phyloP scores from a whole-genome alignment of 53 echinoderm and acorn worm species.

The Patiria pectinifera region DNA sequence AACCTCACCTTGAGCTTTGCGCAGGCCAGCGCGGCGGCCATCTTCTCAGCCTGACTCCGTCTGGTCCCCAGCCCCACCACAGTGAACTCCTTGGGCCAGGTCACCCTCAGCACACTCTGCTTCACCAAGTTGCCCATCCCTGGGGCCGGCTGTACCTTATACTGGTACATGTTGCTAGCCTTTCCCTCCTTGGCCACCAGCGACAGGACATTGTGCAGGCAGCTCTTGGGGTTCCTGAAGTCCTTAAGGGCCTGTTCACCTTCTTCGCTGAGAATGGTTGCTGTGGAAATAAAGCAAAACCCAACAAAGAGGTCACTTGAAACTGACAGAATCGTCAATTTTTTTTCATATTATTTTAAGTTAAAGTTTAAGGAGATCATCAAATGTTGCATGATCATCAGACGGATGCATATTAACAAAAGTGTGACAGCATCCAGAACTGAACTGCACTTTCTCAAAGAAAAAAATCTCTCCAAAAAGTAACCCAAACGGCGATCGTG shows the following conservation, averaged over 20 bases:
- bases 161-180: slow-evolving; percentile 1
- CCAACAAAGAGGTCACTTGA: too few species aligned
- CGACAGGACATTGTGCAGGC: slow-evolving; percentile 64
- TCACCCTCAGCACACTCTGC: slow-evolving; percentile 66
- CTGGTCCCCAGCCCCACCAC: slow-evolving; percentile 72
- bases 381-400: too few species aligned
- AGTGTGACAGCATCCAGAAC: too few species aligned
- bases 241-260: slow-evolving; percentile 51
- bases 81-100: slow-evolving; percentile 77
- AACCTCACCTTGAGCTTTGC: slow-evolving; percentile 74
- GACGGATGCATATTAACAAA: too few species aligned
- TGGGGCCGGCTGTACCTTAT: neutral
- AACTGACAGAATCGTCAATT: too few species aligned
- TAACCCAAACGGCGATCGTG: too few species aligned
- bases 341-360: too few species aligned
- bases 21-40: slow-evolving; percentile 90
- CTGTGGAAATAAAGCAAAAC: neutral
- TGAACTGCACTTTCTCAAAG: too few species aligned
- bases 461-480: too few species aligned
- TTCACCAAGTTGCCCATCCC: slow-evolving; percentile 11
- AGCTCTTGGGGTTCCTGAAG: slow-evolving; percentile 68
- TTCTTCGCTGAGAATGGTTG: slow-evolving; percentile 48
- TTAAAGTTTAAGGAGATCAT: too few species aligned
- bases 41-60: slow-evolving; percentile 75
- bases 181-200: slow-evolving; percentile 4